phyloP scores from a whole-genome alignment of 1,140 invertebrate genomes.

The Tetragnatha versicolor region DNA sequence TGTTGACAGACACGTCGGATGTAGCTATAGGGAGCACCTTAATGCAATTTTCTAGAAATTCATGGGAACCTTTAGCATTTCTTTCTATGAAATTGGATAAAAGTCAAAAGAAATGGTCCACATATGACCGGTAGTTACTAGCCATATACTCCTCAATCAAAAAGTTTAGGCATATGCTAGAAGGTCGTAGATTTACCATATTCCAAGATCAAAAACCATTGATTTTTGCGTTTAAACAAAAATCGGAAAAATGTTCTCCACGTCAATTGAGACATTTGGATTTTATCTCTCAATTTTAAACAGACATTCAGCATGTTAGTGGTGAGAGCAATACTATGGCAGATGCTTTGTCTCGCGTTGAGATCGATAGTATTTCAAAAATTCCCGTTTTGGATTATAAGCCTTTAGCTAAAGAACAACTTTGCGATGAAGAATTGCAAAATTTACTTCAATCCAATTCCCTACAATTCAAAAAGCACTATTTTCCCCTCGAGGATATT shows the following conservation, averaged over 20 bases:
- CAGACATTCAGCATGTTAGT: no score
- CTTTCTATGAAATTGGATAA: slow-evolving; percentile 11
- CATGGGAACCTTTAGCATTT: background rate
- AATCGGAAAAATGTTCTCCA: slow-evolving; percentile 44
- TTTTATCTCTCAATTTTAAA: no score
- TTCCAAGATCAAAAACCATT: slow-evolving; percentile 57
- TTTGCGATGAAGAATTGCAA: no score
- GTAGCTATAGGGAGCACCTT: background rate
- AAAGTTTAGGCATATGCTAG: slow-evolving; percentile 58
- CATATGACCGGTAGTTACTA: slow-evolving; percentile 58
- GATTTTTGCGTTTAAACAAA: slow-evolving; percentile 51
- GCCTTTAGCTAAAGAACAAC: background rate
- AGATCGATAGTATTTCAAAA: background rate
- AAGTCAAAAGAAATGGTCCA: slow-evolving; percentile 48
- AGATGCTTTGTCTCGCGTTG: background rate
- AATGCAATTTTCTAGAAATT: background rate
- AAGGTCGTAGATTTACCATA: slow-evolving; percentile 53
- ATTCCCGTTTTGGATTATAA: background rate
- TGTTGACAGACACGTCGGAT: background rate
- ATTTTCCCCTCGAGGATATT: background rate
- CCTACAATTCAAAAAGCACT: no score
- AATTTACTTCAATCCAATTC: no score
- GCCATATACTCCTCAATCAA: slow-evolving; percentile 58
- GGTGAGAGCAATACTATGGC: no score
- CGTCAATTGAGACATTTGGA: slow-evolving; percentile 58